Conservation (phyloP, 2,888 invertebrate genomes). For the Aspidapion aeneum region DNA sequence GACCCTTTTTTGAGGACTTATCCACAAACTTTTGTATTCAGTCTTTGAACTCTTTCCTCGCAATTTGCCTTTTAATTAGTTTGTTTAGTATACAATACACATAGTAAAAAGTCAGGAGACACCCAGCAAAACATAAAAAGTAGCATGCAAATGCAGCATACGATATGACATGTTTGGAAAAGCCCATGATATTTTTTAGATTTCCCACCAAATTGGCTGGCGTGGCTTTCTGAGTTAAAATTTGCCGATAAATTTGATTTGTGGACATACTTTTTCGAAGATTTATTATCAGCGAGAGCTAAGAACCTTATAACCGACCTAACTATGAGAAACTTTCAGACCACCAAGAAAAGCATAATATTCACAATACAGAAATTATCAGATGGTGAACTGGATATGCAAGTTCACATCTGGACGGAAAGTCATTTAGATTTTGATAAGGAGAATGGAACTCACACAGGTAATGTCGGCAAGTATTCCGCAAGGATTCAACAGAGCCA, state of each 20-base stretch:
- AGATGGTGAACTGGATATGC: constrained; percentile 51
- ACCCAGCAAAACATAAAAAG: too few species aligned
- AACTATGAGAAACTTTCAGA: constrained; percentile 36
- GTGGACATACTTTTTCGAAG: constrained; percentile 71
- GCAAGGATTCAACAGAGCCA: too few species aligned
- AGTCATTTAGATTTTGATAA: constrained; percentile 53
- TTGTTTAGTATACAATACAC: too few species aligned
- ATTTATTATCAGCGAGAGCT: constrained; percentile 66
- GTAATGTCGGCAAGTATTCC: too few species aligned
- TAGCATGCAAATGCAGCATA: too few species aligned
- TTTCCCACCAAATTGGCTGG: constrained; percentile 60
- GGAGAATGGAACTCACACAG: constrained; percentile 42
- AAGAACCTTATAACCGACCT: constrained; percentile 56
- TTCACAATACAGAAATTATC: constrained; percentile 33
- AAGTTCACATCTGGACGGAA: constrained; percentile 74
- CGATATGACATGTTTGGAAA: too few species aligned
- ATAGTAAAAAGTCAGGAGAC: too few species aligned
- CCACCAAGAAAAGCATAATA: constrained; percentile 47
- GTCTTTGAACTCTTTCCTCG: too few species aligned
- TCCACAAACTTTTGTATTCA: too few species aligned
- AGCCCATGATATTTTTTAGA: too few species aligned
- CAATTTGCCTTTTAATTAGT: too few species aligned
- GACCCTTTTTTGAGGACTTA: too few species aligned
- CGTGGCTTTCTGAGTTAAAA: constrained; percentile 58
- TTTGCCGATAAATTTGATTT: constrained; percentile 59